These are phyloP conservation scores for Gymnarchus niloticus DNA, from an alignment of 2,113 vertebrate species.

Conservation along the genomic window DNA sequence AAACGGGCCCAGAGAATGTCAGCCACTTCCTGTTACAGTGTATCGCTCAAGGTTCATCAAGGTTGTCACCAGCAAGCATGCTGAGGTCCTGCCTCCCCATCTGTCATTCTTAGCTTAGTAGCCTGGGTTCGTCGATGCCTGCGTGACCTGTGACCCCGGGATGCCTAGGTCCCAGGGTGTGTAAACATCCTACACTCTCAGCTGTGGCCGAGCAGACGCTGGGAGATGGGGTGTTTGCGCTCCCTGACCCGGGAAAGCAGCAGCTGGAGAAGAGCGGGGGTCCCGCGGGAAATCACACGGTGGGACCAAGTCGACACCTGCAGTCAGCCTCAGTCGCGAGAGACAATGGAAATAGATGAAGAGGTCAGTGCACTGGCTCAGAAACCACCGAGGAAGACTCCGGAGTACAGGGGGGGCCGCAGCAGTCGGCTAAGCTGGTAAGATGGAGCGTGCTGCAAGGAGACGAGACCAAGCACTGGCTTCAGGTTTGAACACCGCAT, in stretches of 20 bases:
- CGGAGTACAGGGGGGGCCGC: neutral
- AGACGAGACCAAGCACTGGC: neutral
- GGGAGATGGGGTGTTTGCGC: constrained; percentile 26
- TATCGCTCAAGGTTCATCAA: neutral
- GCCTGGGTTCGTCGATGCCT: neutral
- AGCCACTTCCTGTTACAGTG: neutral
- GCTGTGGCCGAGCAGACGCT: constrained; percentile 25
- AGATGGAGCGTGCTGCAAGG: neutral
- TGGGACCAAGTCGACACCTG: too few species aligned
- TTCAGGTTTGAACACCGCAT: neutral
- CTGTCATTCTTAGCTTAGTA: neutral
- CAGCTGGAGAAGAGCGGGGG: neutral
- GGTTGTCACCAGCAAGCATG: neutral
- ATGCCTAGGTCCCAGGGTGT: constrained; percentile 9
- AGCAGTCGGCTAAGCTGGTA: neutral
- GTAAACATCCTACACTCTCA: constrained; percentile 31
- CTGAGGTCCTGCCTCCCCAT: neutral
- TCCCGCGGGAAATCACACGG: neutral
- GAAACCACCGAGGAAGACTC: neutral
- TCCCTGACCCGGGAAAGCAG: constrained; percentile 15
- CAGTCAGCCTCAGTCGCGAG: neutral
- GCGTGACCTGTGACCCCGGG: neutral
- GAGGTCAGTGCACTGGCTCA: neutral
- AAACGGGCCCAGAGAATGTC: neutral
- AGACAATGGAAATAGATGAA: neutral